Evolutionary conservation across 2,797 vertebrate genomes (phyloP).

Genomic region (Centropyge bicolor): DNA sequence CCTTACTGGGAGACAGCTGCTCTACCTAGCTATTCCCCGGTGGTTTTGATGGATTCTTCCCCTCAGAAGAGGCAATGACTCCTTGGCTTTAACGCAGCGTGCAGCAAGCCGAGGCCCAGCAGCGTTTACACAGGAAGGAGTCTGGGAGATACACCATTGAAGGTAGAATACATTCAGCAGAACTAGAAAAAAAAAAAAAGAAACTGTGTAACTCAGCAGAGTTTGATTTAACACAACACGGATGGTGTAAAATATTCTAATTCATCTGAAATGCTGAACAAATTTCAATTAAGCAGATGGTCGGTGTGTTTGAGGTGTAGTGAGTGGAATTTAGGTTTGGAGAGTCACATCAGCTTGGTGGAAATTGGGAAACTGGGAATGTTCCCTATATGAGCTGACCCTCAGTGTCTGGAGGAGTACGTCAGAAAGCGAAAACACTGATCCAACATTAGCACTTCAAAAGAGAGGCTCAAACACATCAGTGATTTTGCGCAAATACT

Average conservation of each 20-base stretch:
- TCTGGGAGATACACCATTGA: conserved; percentile 66
- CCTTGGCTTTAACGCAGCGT: conserved; percentile 78
- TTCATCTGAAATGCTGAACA: conserved; percentile 52
- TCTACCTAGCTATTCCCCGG: conserved; percentile 79
- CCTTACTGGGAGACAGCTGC: conserved; percentile 78
- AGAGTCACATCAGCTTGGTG: conserved; percentile 17
- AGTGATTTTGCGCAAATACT: conserved; percentile 40
- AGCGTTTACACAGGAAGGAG: conserved; percentile 83
- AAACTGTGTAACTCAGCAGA: conserved; percentile 42
- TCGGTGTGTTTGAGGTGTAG: conserved; percentile 26
- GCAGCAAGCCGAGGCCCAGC: conserved; percentile 72
- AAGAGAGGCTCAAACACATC: conserved; percentile 36
- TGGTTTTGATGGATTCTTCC: conserved; percentile 85
- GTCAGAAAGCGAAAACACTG: conserved; percentile 30
- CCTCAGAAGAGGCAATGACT: conserved; percentile 79
- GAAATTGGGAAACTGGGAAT: conserved; percentile 41
- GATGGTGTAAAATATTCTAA: conserved; percentile 56
- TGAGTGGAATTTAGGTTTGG: conserved; percentile 13
- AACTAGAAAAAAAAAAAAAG: conserved; percentile 22
- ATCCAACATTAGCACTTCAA: conserved; percentile 29
- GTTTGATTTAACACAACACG: conserved; percentile 58
- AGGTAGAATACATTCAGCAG: conserved; percentile 69
- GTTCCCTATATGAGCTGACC: conserved; percentile 28
- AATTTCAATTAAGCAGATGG: conserved; percentile 43
- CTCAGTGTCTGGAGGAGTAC: conserved; percentile 20